Evolutionary conservation across 2,888 invertebrate species (phyloP).

Genomic region (Fragum whitleyi): DNA sequence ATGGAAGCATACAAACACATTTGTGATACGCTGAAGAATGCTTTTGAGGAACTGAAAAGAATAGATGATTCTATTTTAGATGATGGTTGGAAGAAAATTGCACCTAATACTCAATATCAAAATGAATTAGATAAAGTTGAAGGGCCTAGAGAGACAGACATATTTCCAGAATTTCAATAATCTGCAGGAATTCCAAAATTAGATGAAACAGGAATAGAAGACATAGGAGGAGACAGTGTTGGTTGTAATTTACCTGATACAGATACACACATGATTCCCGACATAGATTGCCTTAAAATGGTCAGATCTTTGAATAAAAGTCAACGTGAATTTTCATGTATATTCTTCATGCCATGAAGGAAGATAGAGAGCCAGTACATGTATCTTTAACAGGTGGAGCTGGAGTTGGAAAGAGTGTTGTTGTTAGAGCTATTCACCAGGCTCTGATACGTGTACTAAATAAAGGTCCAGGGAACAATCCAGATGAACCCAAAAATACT

Average conservation of each 20-base stretch:
- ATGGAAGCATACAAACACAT: constrained; percentile 34
- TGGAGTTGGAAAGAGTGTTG: constrained; percentile 51
- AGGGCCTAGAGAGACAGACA: background rate
- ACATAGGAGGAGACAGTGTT: background rate
- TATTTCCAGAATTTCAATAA: background rate
- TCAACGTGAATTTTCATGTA: constrained; percentile 12
- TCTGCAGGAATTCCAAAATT: too few species aligned
- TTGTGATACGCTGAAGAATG: constrained; percentile 25
- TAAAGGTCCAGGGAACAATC: constrained; percentile 11
- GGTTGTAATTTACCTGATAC: background rate
- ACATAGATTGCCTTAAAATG: background rate
- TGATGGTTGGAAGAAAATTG: constrained; percentile 21
- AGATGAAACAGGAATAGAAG: too few species aligned
- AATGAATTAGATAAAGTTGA: constrained; percentile 7
- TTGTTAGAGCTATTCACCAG: constrained; percentile 31
- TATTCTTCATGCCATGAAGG: constrained; percentile 37
- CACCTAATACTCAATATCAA: constrained; percentile 4
- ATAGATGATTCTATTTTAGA: background rate
- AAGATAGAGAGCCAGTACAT: constrained; percentile 29
- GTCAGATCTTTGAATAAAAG: constrained; percentile 1
- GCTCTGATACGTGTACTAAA: constrained; percentile 7
- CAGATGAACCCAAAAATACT: constrained; percentile 8
- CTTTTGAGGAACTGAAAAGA: constrained; percentile 25
- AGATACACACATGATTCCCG: background rate
- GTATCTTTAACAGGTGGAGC: constrained; percentile 47